Conservation (phyloP, 1,140 invertebrate species). For the Cotesia vestalis region DNA sequence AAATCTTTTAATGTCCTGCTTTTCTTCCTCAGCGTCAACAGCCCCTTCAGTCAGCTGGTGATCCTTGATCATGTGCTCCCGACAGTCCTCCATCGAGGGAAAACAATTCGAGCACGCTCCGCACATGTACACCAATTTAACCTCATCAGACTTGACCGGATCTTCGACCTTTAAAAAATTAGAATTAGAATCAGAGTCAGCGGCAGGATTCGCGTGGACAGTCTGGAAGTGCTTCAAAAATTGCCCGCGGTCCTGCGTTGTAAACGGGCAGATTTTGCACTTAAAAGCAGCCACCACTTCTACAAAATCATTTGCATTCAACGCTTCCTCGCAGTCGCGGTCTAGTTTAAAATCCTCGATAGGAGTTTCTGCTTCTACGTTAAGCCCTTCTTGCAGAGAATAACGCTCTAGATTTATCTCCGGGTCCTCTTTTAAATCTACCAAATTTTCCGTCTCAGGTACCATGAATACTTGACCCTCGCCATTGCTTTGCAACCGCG, state of each 20-base stretch:
- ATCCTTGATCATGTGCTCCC: conserved; percentile 65
- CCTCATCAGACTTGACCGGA: conserved; percentile 44
- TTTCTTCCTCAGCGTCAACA: conserved; percentile 41
- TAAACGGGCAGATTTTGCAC: conserved; percentile 60
- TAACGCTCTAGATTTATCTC: conserved; percentile 36
- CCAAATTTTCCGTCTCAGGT: conserved; percentile 28
- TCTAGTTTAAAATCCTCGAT: conserved; percentile 34
- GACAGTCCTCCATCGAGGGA: conserved; percentile 62
- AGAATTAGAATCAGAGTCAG: conserved; percentile 31
- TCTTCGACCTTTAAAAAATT: conserved; percentile 35
- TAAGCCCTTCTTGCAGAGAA: neutral
- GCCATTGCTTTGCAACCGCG: conserved; percentile 41
- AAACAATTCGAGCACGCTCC: conserved; percentile 65
- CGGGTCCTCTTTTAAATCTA: conserved; percentile 41
- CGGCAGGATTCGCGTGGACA: conserved; percentile 50
- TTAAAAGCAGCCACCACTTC: conserved; percentile 60
- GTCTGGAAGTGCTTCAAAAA: conserved; percentile 56
- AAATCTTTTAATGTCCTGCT: conserved; percentile 21
- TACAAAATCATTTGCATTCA: conserved; percentile 56
- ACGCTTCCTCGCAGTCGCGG: conserved; percentile 41
- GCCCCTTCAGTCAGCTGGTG: conserved; percentile 52
- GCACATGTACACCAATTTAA: conserved; percentile 62
- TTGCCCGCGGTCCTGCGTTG: conserved; percentile 53
- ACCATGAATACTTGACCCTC: conserved; percentile 18
- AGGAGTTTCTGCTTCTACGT: conserved; percentile 34